Conservation (phyloP, 2,113 vertebrate genomes). For the Rallus limicola region DNA sequence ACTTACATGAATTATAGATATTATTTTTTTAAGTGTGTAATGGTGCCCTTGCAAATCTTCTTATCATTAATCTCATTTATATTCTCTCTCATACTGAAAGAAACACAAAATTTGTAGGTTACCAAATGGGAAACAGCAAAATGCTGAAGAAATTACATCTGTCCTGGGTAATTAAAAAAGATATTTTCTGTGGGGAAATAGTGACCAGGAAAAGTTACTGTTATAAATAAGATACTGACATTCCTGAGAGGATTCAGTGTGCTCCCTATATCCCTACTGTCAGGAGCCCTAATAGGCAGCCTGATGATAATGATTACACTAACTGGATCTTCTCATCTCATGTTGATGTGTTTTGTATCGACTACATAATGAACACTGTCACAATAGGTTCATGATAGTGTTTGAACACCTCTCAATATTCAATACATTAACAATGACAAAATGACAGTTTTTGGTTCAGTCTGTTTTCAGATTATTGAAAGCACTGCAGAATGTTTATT, state of each 20-base stretch:
- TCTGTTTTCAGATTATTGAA: neutral
- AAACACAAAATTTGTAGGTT: neutral
- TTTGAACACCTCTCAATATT: neutral
- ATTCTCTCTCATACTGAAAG: neutral
- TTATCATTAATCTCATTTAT: neutral
- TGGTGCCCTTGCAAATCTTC: neutral
- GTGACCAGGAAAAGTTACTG: neutral
- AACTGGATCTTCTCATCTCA: neutral
- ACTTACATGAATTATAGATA: neutral
- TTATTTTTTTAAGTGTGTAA: too few relatives aligned
- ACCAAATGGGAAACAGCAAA: neutral
- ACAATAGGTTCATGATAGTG: neutral
- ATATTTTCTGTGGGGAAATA: fast-evolving
- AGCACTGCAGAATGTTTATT: neutral
- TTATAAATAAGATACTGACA: neutral
- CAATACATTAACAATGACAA: neutral
- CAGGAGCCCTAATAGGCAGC: neutral
- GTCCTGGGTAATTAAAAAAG: neutral
- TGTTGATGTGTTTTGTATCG: neutral
- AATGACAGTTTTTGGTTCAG: neutral
- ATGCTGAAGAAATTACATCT: neutral
- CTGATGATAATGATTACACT: neutral
- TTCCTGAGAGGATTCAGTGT: neutral
- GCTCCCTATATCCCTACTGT: neutral
- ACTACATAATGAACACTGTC: neutral